These are phyloP conservation scores for Pygathrix nemaeus DNA, from an alignment of 2,113 vertebrate species.

Conservation along the genomic window DNA sequence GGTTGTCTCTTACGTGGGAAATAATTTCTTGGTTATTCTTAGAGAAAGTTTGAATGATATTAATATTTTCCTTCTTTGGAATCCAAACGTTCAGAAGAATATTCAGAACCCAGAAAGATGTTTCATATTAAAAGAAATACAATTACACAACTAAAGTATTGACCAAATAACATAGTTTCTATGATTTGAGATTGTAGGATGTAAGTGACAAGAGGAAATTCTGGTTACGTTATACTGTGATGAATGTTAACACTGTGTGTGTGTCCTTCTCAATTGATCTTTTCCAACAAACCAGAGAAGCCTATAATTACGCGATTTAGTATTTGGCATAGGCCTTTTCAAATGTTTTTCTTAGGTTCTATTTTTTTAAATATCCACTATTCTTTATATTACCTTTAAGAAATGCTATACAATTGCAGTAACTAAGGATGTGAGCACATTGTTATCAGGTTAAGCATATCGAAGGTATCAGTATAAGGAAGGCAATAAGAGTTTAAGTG, in stretches of 20 bases:
- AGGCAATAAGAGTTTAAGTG: not conserved
- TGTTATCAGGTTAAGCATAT: not conserved
- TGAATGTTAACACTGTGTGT: not conserved
- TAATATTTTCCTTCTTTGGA: not conserved
- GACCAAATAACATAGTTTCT: not conserved
- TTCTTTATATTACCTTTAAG: not conserved
- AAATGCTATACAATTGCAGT: not conserved
- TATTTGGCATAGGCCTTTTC: not conserved
- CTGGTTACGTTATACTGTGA: not conserved
- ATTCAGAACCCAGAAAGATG: not conserved
- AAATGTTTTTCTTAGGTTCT: not conserved
- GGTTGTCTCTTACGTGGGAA: not conserved
- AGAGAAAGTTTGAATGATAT: not conserved
- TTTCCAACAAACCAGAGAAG: not conserved
- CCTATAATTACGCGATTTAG: not conserved
- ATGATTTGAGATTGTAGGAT: not conserved
- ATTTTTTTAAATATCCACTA: not conserved
- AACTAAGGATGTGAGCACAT: not conserved
- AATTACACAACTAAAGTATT: not conserved
- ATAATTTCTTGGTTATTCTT: not conserved
- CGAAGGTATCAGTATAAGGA: not conserved
- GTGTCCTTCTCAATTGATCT: not conserved
- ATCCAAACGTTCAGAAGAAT: not conserved
- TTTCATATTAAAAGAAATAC: constrained; percentile 1
- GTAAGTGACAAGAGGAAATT: not conserved